These are phyloP conservation scores for Chiloscyllium punctatum DNA, from an alignment of 2,797 vertebrate genomes.

Conservation along the genomic window DNA sequence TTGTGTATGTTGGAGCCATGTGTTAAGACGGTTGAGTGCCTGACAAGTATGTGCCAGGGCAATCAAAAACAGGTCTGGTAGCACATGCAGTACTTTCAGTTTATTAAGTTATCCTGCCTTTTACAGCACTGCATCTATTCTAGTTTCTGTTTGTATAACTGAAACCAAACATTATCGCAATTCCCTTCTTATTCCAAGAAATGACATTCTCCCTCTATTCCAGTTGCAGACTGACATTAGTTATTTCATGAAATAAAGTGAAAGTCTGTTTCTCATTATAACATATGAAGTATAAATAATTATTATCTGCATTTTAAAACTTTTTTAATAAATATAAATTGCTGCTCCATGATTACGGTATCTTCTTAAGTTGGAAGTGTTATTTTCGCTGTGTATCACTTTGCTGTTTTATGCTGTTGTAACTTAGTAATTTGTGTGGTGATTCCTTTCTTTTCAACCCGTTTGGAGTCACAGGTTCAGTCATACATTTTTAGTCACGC, in stretches of 20 bases:
- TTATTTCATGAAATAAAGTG: background rate
- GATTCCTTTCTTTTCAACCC: background rate
- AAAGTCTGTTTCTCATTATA: background rate
- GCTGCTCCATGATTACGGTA: background rate
- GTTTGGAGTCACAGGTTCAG: background rate
- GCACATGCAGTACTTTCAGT: background rate
- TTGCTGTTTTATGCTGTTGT: background rate
- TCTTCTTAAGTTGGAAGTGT: background rate
- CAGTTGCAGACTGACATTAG: background rate
- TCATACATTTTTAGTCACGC: background rate
- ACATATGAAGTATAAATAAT: background rate
- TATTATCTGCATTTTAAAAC: background rate
- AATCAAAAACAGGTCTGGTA: background rate
- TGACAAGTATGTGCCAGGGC: background rate
- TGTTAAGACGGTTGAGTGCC: background rate
- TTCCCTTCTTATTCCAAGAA: background rate
- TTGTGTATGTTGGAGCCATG: background rate
- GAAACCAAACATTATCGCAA: background rate
- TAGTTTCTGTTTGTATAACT: background rate
- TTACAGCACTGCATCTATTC: background rate
- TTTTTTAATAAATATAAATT: background rate
- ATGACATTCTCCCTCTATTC: background rate
- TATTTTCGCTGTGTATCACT: background rate
- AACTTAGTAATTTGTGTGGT: background rate
- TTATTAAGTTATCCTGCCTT: background rate